These are phyloP conservation scores for Drosophila fulvimacula DNA, from an alignment of 2,888 invertebrate species.

Conservation along the genomic window DNA sequence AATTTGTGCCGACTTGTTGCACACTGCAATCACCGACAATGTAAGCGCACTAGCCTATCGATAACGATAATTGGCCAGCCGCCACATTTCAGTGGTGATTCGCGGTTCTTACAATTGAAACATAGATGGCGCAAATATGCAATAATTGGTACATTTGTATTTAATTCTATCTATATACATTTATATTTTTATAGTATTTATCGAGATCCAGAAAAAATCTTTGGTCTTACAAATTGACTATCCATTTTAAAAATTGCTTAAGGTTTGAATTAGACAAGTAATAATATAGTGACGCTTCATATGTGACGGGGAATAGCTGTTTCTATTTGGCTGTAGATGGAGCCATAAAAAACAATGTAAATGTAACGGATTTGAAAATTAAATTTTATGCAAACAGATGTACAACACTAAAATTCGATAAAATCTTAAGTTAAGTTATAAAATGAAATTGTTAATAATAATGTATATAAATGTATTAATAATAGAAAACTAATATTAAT, in stretches of 20 bases:
- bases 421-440: not conserved
- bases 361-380: not conserved
- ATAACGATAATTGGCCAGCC: conserved; percentile 13
- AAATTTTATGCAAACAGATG: too few relatives aligned
- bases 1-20: conserved; percentile 48
- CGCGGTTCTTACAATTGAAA: not conserved
- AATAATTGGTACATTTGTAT: not conserved
- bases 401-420: not conserved
- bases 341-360: not conserved
- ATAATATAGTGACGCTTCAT: not conserved
- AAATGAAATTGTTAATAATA: too few relatives aligned
- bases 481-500: not conserved
- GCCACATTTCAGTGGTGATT: conserved; percentile 9
- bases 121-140: conserved; percentile 20
- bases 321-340: not conserved
- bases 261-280: not conserved
- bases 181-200: not conserved
- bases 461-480: not conserved
- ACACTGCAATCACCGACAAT: conserved; percentile 30
- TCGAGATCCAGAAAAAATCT: not conserved
- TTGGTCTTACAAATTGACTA: too few relatives aligned
- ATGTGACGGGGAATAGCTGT: not conserved
- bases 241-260: not conserved
- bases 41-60: conserved; percentile 14
- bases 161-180: too few relatives aligned